These are phyloP conservation scores for Helicolenus hilgendorfi DNA, from an alignment of 2,797 vertebrate species.

Conservation along the genomic window DNA sequence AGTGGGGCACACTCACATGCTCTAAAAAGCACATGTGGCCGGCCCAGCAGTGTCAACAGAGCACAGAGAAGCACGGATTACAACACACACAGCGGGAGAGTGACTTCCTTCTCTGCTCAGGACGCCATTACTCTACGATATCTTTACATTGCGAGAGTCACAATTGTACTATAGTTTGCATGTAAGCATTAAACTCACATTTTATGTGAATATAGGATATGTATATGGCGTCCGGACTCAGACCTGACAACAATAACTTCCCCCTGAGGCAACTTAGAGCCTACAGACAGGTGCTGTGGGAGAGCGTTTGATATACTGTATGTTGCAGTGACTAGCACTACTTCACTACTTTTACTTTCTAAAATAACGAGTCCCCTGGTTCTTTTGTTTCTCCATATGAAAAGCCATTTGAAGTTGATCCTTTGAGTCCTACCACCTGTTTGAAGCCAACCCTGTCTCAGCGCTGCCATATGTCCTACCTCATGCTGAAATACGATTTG, in stretches of 20 bases:
- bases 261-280: background rate
- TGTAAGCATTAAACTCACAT: background rate
- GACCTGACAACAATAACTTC: background rate
- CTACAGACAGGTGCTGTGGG: background rate
- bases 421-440: conserved; percentile 7
- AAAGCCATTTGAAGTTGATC: conserved; percentile 7
- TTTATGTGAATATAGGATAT: background rate
- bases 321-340: background rate
- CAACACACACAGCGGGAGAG: too few species aligned
- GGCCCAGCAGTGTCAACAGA: too few species aligned
- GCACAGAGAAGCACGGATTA: too few species aligned
- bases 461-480: background rate
- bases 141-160: background rate
- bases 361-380: background rate
- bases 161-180: background rate
- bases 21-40: too few species aligned
- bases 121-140: too few species aligned
- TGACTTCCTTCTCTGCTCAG: too few species aligned
- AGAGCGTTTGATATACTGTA: background rate
- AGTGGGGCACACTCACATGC: too few species aligned
- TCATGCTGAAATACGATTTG: background rate
- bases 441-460: background rate
- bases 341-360: conserved; percentile 1
- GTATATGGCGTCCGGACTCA: background rate
- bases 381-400: background rate